phyloP scores from a whole-genome alignment of 2,797 vertebrate genomes.

The Coluber constrictor region DNA sequence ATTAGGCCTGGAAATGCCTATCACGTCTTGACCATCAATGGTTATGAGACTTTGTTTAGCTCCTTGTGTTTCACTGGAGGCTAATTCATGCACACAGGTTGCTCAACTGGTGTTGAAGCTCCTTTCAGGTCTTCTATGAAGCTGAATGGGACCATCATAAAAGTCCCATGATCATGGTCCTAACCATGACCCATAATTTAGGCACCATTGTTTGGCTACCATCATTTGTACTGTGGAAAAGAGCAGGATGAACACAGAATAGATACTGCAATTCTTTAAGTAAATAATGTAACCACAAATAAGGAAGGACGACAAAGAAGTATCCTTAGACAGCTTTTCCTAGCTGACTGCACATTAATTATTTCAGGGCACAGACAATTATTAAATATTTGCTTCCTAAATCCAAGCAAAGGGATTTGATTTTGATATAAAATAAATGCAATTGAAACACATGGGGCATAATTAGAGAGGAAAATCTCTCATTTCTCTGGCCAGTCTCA shows the following conservation, averaged over 20 bases:
- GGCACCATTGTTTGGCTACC: background rate
- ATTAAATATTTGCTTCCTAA: slow-evolving; percentile 39
- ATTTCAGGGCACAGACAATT: slow-evolving; percentile 16
- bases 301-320: background rate
- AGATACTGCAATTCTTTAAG: background rate
- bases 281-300: background rate
- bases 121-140: background rate
- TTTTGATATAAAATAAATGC: slow-evolving; percentile 48
- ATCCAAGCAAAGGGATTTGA: slow-evolving; percentile 29
- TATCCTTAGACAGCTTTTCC: background rate
- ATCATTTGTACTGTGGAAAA: background rate
- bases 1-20: background rate
- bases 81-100: background rate
- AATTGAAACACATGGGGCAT: slow-evolving; percentile 47
- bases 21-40: background rate
- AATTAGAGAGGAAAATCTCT: slow-evolving; percentile 52
- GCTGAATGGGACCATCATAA: background rate
- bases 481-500: slow-evolving; percentile 25
- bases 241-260: background rate
- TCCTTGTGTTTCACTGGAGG: background rate
- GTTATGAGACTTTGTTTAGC: background rate
- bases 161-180: background rate
- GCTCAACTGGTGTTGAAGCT: background rate
- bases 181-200: background rate
- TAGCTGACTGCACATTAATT: slow-evolving; percentile 31